Conservation (phyloP, 2,113 vertebrate species). For the Thamnaconus septentrionalis region DNA sequence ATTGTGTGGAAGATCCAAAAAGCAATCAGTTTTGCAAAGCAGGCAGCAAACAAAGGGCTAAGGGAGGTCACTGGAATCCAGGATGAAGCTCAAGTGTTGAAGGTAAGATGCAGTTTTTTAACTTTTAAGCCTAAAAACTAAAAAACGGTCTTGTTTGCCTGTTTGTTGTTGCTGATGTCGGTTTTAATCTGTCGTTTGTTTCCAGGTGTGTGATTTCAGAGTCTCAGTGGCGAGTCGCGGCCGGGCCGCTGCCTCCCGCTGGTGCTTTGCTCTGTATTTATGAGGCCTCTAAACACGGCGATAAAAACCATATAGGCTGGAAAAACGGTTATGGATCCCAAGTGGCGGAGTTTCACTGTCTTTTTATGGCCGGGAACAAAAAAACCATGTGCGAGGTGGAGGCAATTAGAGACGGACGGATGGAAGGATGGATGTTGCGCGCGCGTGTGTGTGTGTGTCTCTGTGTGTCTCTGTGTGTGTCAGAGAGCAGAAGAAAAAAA, state of each 20-base stretch:
- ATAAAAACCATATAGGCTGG: slow-evolving; percentile 70
- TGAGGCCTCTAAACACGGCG: slow-evolving; percentile 68
- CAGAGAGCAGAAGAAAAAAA: slow-evolving; percentile 49
- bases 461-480: slow-evolving; percentile 12
- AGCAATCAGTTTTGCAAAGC: no score
- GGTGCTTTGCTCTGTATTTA: slow-evolving; percentile 69
- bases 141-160: no score
- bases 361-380: slow-evolving; percentile 51
- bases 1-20: no score
- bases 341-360: slow-evolving; percentile 53
- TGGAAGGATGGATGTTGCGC: slow-evolving; percentile 5
- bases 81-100: no score
- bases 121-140: no score
- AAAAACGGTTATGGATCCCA: slow-evolving; percentile 70
- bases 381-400: slow-evolving; percentile 66
- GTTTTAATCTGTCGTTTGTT: no score
- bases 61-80: no score
- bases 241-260: slow-evolving; percentile 23
- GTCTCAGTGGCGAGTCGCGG: slow-evolving; percentile 37
- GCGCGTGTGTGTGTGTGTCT: no score
- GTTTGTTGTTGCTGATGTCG: no score
- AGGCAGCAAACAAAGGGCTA: no score
- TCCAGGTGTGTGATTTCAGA: not conserved
- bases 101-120: no score
- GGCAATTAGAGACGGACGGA: slow-evolving; percentile 64